Evolutionary conservation across 2,797 vertebrate species (phyloP).

Genomic region (Oryzias dopingdopingensis): DNA sequence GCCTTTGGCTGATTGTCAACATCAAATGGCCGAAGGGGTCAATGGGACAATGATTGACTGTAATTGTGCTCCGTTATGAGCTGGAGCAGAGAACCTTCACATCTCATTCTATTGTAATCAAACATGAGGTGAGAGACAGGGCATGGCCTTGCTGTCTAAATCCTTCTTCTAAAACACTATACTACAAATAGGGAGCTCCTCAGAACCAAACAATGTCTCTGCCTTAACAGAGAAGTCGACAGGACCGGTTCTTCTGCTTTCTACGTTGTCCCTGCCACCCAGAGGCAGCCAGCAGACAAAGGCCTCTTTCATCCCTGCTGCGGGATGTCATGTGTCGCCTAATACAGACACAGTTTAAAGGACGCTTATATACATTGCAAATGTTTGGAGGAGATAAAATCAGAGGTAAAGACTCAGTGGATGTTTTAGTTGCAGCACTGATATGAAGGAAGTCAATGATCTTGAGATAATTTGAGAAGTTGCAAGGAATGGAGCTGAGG

Average conservation of each 20-base stretch:
- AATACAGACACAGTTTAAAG: constrained; percentile 18
- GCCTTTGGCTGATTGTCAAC: too few relatives aligned
- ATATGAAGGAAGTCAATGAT: constrained; percentile 27
- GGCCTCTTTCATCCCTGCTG: constrained; percentile 60
- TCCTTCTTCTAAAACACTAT: constrained; percentile 44
- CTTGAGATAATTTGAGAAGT: constrained; percentile 3
- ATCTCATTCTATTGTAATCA: constrained; percentile 35
- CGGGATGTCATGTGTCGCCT: constrained; percentile 34
- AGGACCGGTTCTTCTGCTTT: constrained; percentile 75
- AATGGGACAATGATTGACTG: not conserved
- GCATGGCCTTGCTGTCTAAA: constrained; percentile 44
- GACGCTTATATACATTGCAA: constrained; percentile 55
- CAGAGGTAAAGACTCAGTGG: constrained; percentile 33
- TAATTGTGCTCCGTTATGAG: constrained; percentile 11
- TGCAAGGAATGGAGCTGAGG: too few relatives aligned
- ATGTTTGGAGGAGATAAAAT: constrained; percentile 61
- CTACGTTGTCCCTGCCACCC: constrained; percentile 62
- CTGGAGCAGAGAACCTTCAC: constrained; percentile 12
- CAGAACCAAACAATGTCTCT: constrained; percentile 68
- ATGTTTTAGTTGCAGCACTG: constrained; percentile 24
- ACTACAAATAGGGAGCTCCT: constrained; percentile 40
- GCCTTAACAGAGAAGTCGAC: constrained; percentile 55
- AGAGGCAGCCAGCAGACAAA: constrained; percentile 66
- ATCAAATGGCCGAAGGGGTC: too few relatives aligned
- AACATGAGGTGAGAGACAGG: constrained; percentile 30